Conservation (phyloP, 2,888 invertebrate genomes). For the Aplocera efformata region DNA sequence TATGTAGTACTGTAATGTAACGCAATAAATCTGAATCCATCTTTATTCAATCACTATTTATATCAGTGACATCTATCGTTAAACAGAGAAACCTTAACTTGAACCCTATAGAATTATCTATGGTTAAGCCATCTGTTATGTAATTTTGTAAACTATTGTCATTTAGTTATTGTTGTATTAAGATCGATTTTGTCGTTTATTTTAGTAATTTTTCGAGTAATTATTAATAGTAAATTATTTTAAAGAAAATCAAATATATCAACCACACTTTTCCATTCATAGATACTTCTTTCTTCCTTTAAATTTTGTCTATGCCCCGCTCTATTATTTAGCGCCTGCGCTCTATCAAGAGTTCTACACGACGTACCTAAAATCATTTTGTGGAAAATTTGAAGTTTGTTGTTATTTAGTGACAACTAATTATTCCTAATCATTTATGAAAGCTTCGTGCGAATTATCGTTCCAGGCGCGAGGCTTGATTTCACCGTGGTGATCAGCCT, state of each 20-base stretch:
- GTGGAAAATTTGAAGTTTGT: constrained; percentile 80
- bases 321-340: constrained; percentile 81
- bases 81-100: not conserved
- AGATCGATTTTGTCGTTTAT: no score
- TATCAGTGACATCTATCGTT: constrained; percentile 6
- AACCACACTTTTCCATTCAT: no score
- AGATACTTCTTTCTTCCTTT: no score
- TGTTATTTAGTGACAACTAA: constrained; percentile 76
- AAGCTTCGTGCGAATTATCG: constrained; percentile 73
- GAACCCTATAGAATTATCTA: not conserved
- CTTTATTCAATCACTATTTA: not conserved
- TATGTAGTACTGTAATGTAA: no score
- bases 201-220: no score
- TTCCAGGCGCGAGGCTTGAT: constrained; percentile 74
- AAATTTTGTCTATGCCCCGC: constrained; percentile 68
- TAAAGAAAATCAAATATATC: no score
- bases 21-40: no score
- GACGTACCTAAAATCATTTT: constrained; percentile 77
- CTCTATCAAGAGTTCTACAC: constrained; percentile 78
- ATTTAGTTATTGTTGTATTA: no score
- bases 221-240: no score
- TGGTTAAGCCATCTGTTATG: constrained; percentile 7
- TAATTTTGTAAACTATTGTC: not conserved
- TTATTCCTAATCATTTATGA: constrained; percentile 75
- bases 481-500: constrained; percentile 70